phyloP scores from a whole-genome alignment of 2,888 invertebrate genomes.

The Pammene aurita region DNA sequence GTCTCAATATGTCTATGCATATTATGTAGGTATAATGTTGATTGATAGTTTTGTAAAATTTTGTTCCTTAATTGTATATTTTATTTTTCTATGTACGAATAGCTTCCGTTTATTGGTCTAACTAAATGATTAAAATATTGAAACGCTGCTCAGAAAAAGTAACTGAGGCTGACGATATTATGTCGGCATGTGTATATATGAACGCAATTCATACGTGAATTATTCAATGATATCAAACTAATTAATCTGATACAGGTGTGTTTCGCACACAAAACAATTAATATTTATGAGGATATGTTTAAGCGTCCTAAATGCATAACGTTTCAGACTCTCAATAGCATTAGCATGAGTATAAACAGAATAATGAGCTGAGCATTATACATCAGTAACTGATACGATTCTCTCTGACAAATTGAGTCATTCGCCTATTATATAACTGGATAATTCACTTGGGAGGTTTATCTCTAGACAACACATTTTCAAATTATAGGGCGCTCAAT shows the following conservation, averaged over 20 bases:
- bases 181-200: slow-evolving; percentile 1
- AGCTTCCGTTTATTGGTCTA: too few relatives aligned
- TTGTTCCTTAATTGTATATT: too few relatives aligned
- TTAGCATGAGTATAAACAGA: slow-evolving; percentile 59
- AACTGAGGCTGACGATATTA: slow-evolving; percentile 19
- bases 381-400: slow-evolving; percentile 56
- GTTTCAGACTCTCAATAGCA: slow-evolving; percentile 57
- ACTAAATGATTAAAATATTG: not conserved
- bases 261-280: slow-evolving; percentile 50
- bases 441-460: slow-evolving; percentile 32
- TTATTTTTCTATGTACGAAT: too few relatives aligned
- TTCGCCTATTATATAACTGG: slow-evolving; percentile 51
- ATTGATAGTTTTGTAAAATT: too few relatives aligned
- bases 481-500: slow-evolving; percentile 27
- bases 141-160: slow-evolving; percentile 20
- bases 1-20: not conserved
- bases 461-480: slow-evolving; percentile 16
- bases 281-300: slow-evolving; percentile 68
- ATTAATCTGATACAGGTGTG: slow-evolving; percentile 54
- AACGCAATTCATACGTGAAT: slow-evolving; percentile 43
- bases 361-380: slow-evolving; percentile 45
- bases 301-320: slow-evolving; percentile 66
- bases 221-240: slow-evolving; percentile 52
- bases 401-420: slow-evolving; percentile 60
- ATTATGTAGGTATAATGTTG: too few relatives aligned